Percentiles rank a stretch among this genome's conserved stretches.
These are phyloP conservation scores for Chelonus insularis DNA, from an alignment of 1,140 invertebrate species.

Conservation along the genomic window DNA sequence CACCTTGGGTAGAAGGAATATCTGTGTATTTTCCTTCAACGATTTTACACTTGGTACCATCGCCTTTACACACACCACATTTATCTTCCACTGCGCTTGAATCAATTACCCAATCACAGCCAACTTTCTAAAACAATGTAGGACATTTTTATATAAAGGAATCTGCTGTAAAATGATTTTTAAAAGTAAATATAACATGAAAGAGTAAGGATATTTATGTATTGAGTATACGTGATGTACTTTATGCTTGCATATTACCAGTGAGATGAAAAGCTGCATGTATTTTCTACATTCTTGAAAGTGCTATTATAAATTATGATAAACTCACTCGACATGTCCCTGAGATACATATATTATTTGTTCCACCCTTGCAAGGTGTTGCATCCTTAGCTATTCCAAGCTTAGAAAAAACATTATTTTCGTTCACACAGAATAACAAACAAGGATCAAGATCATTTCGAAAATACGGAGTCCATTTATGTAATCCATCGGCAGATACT, in stretches of 20 bases:
- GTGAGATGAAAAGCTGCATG: no score
- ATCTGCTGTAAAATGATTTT: not conserved
- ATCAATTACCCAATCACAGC: slow-evolving; percentile 70
- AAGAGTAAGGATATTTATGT: not conserved
- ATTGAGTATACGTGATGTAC: no score
- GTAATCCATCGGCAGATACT: slow-evolving; percentile 43
- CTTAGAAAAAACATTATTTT: slow-evolving; percentile 52
- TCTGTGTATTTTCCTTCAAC: slow-evolving; percentile 50
- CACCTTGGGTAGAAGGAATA: no score
- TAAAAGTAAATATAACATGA: not conserved
- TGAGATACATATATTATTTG: slow-evolving; percentile 63
- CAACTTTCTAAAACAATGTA: slow-evolving; percentile 60
- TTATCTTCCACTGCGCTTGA: slow-evolving; percentile 68
- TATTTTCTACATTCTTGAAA: not conserved
- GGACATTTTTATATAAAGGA: not conserved
- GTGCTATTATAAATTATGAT: not conserved
- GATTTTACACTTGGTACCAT: slow-evolving; percentile 65
- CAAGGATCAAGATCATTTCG: slow-evolving; percentile 60
- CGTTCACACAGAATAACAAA: slow-evolving; percentile 64
- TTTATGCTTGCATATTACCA: no score
- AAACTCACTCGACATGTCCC: slow-evolving; percentile 62
- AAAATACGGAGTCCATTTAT: slow-evolving; percentile 62
- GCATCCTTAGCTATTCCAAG: slow-evolving; percentile 59
- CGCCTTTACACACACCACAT: slow-evolving; percentile 73
- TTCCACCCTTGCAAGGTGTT: slow-evolving; percentile 64